Percentiles rank a stretch among this genome's conserved stretches.
Conservation (phyloP, 2,797 vertebrate genomes). For the Cynodonichthys magdalenae region DNA sequence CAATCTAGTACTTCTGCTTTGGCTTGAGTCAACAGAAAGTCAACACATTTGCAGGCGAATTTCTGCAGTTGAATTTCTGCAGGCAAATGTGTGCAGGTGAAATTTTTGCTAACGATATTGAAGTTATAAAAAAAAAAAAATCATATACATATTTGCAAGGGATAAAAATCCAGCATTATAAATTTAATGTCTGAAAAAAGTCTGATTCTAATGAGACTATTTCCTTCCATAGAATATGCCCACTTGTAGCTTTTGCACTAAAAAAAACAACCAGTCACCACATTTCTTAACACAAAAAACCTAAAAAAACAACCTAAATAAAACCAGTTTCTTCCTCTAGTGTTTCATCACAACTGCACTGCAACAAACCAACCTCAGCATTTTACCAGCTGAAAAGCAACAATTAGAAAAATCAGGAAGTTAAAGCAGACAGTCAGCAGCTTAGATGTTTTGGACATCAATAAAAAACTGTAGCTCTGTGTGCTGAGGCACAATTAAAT, state of each 20-base stretch:
- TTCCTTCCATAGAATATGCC: background rate
- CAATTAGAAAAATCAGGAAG: constrained; percentile 4
- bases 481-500: background rate
- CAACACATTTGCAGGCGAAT: too few relatives aligned
- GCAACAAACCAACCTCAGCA: constrained; percentile 1
- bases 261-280: constrained; percentile 5
- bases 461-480: background rate
- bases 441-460: constrained; percentile 7
- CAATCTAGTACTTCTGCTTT: too few relatives aligned
- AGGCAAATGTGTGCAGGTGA: too few relatives aligned
- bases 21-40: too few relatives aligned
- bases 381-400: constrained; percentile 47
- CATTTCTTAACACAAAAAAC: constrained; percentile 7
- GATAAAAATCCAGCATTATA: too few relatives aligned
- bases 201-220: too few relatives aligned
- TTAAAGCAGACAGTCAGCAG: background rate
- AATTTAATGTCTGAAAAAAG: too few relatives aligned
- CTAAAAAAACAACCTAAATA: background rate
- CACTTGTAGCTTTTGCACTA: constrained; percentile 29
- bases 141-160: too few relatives aligned
- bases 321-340: constrained; percentile 15
- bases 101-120: too few relatives aligned
- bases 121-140: too few relatives aligned
- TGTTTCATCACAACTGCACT: constrained; percentile 12
- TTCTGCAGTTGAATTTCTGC: too few relatives aligned